Base-by-base conservation (phyloP, 2,113 vertebrate species). In the Vireo altiloquus region DNA sequence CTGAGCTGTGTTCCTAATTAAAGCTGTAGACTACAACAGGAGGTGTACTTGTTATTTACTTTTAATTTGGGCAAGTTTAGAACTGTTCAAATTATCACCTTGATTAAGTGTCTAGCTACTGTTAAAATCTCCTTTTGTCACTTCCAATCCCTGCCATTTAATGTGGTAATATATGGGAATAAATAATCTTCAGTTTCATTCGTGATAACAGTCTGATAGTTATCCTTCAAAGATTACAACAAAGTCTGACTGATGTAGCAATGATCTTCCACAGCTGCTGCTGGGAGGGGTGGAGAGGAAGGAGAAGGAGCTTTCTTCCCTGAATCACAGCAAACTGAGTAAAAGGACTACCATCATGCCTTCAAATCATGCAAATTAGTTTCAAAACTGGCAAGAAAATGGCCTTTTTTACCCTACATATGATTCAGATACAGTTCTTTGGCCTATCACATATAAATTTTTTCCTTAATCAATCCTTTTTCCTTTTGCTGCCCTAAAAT, bases 271-370 rank as follows among this genome's bases (percentile, higher is more conserved):
- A 42, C 9, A 80, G 24, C 15, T 49, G 37, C 13, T 37, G 23
- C 37, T 37, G 24, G 5, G 28, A 49, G 3, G 2, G 5, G 1
- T 0, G 1, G 3, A 44, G 6, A 40, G 7, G 6, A 12, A 6
- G 10, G 13, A 56, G 39, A 46, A 63, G 33, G 8, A 68, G 6
- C 5, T 44, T 69, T 68, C 17, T 64, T 78, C 22, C 10, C 7
- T 56, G 19, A 71, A 60, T 90, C 28, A 64, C 24, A 80, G 14
- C 14, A 88, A 79, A 50, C 6, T 39, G 14, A 65, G 10, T 44
- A 72, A 77, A 80, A 86, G 11, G 9, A 37, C 23, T 47, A 21
- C 15, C 46, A 14, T 19, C 3, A 21, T 6, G 7, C 13, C 28
- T 72, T 83, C 44, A 89, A 64, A 74, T 25, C 10, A 52, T 42